Conservation (phyloP, 1,140 invertebrate species). For the Eubasilissa regina region DNA sequence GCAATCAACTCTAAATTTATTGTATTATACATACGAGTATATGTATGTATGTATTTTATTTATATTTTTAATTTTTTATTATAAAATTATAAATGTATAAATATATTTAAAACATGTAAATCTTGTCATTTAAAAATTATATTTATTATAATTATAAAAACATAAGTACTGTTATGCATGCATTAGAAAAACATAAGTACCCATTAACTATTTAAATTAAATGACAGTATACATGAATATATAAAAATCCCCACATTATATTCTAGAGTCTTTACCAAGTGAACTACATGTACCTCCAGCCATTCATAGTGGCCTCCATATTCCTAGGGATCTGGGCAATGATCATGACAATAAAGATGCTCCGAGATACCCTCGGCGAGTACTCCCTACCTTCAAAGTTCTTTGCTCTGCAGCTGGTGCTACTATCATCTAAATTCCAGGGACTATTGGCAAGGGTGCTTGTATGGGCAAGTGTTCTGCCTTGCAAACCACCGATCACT, state of each 20-base stretch:
- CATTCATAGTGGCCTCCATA: conserved; percentile 74
- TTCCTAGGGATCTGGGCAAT: conserved; percentile 77
- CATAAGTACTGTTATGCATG: no score
- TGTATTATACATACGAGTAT: no score
- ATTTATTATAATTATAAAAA: no score
- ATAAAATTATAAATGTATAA: no score
- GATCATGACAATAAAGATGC: conserved; percentile 73
- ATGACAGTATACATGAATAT: no score
- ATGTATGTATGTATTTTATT: no score
- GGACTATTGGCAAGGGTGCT: conserved; percentile 68
- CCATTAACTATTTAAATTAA: no score
- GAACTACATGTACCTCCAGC: conserved; percentile 75
- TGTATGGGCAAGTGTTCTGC: conserved; percentile 67
- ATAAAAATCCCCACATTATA: neutral
- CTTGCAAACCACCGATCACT: conserved; percentile 70
- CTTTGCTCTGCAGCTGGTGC: conserved; percentile 71
- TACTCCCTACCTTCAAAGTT: conserved; percentile 70
- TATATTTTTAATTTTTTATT: no score
- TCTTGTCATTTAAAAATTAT: no score
- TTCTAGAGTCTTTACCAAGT: conserved; percentile 75
- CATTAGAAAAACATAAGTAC: no score
- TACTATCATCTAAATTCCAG: conserved; percentile 74
- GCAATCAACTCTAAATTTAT: no score
- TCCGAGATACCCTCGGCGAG: conserved; percentile 66
- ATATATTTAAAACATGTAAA: no score